These are phyloP conservation scores for Junonia oenone DNA, from an alignment of 2,888 invertebrate genomes.

Conservation along the genomic window DNA sequence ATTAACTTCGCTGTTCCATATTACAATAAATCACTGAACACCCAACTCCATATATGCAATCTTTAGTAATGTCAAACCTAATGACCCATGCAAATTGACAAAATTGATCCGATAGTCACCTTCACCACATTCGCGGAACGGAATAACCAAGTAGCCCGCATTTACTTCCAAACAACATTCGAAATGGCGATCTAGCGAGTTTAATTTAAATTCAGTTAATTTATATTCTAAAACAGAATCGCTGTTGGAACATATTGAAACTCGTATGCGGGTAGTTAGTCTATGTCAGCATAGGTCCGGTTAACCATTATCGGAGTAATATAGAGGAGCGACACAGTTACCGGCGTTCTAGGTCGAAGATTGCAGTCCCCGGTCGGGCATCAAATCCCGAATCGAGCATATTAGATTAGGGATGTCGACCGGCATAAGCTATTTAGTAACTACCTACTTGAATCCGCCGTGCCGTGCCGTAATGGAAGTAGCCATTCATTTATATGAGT, in stretches of 20 bases:
- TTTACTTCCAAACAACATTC: constrained; percentile 29
- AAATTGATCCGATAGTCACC: constrained; percentile 34
- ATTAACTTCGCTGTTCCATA: constrained; percentile 5
- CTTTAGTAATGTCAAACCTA: constrained; percentile 31
- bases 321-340: constrained; percentile 40
- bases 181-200: constrained; percentile 22
- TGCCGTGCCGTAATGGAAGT: constrained; percentile 27
- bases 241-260: constrained; percentile 39
- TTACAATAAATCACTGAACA: constrained; percentile 11
- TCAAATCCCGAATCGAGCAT: constrained; percentile 47
- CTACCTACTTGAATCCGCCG: constrained; percentile 47
- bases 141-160: constrained; percentile 33
- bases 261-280: constrained; percentile 37
- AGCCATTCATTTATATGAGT: constrained; percentile 24
- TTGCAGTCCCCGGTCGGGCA: constrained; percentile 44
- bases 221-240: constrained; percentile 44
- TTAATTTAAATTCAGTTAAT: constrained; percentile 36
- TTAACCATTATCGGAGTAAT: constrained; percentile 41
- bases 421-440: constrained; percentile 54
- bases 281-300: constrained; percentile 45
- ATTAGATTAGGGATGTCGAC: constrained; percentile 64
- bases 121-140: constrained; percentile 35
- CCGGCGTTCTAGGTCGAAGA: constrained; percentile 48
- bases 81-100: constrained; percentile 32
- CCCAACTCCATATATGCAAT: constrained; percentile 21